Conservation (phyloP, 2,888 invertebrate genomes). For the Ctena decussata region DNA sequence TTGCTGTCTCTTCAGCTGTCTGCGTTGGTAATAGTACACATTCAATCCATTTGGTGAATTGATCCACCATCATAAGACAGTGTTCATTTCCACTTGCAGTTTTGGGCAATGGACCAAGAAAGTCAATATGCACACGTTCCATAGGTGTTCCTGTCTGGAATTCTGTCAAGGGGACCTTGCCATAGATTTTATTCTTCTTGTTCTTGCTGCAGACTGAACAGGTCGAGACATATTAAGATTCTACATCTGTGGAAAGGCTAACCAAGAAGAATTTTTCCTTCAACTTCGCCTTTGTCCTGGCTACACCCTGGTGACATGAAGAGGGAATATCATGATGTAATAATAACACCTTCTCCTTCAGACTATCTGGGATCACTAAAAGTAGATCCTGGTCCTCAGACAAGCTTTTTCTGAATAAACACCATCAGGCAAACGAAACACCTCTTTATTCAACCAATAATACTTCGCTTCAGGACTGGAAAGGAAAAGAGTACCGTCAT, state of each 20-base stretch:
- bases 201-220: background rate
- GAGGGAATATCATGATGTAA: background rate
- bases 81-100: background rate
- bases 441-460: slow-evolving; percentile 1
- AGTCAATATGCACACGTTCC: slow-evolving; percentile 2
- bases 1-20: slow-evolving; percentile 48
- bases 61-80: slow-evolving; percentile 53
- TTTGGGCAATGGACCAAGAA: slow-evolving; percentile 10
- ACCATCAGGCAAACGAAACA: background rate
- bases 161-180: background rate
- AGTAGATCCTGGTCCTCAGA: no score
- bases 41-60: slow-evolving; percentile 62
- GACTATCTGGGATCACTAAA: background rate
- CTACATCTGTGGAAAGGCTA: background rate
- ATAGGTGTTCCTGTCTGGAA: slow-evolving; percentile 1
- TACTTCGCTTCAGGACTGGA: background rate
- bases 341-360: background rate
- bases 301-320: background rate
- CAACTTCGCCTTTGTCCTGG: background rate
- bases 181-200: background rate
- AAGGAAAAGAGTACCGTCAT: background rate
- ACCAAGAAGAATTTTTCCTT: slow-evolving; percentile 20
- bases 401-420: background rate
- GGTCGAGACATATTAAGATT: background rate
- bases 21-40: slow-evolving; percentile 42